Evolutionary conservation across 2,797 vertebrate species (phyloP), one percentile per base, ranked within the genome.

Genomic region (Clarias fuscus): DNA sequence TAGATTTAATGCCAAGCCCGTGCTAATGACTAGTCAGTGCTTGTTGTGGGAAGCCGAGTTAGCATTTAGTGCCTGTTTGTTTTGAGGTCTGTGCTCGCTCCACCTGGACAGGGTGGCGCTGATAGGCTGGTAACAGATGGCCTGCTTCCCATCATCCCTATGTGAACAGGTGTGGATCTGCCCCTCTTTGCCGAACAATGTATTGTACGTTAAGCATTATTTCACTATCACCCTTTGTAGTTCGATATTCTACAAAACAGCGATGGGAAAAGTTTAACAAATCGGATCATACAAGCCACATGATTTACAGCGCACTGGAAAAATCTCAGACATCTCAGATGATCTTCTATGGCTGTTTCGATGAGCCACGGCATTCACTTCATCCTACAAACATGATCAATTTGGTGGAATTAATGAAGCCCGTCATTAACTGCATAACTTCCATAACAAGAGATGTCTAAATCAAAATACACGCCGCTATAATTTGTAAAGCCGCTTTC

Each of bases 101-200:
- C 79, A 82, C 40, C 82, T 84, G 82, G 70, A 17, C 80, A 67
- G 30, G 4, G 76, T 30, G 22, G n/a, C 48, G 17, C 86, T 81
- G 77, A 87, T 81, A 84, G 40, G 76, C 58, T 62, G 73, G 81
- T 79, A 84, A 87, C 85, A 90, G 87, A 87, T 85, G 87, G 86
- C n/a, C 70, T 27, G 13, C 64, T 88, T 87, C 78, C 48, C 85
- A 85, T 48, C 15, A 59, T 70, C 24, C n/a, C 62, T n/a, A 40
- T 70, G 61, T 30, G 33, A 73, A 72, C 72, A 86, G 84, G 84
- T 75, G 40, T 76, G 77, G 72, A 80, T 79, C 84, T 80, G 43
- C 78, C 88, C 83, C 20, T 68, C 76, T 37, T 43, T 87, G 86
- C 84, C 80, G 10, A 53, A 43, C 75, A 82, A 30, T 14, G 5